phyloP scores from a whole-genome alignment of 2,797 vertebrate genomes.

The Dipus sagitta region DNA sequence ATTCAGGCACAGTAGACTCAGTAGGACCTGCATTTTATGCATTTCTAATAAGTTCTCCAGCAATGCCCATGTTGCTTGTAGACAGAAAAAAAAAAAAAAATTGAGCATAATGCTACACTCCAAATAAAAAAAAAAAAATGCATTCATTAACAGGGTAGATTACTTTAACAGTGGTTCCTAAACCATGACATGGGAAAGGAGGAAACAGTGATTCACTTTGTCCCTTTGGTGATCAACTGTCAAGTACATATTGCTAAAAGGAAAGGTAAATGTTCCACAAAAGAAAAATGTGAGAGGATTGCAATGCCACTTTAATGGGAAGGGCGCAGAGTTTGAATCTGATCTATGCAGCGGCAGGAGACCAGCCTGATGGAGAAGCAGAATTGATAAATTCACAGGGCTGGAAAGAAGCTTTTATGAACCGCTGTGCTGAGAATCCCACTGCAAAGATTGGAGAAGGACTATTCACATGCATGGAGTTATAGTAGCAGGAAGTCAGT shows the following conservation, averaged over 20 bases:
- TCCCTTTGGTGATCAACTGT: background rate
- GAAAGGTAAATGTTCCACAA: background rate
- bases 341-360: constrained; percentile 19
- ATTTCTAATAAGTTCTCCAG: background rate
- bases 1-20: background rate
- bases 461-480: background rate
- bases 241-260: constrained; percentile 14
- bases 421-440: constrained; percentile 37
- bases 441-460: background rate
- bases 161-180: background rate
- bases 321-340: constrained; percentile 44
- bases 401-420: constrained; percentile 38
- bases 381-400: constrained; percentile 22
- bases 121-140: background rate
- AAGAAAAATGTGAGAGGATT: background rate
- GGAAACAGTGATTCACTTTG: background rate
- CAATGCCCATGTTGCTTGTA: background rate
- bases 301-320: constrained; percentile 60
- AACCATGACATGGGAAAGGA: background rate
- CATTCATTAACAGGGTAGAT: background rate
- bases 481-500: constrained; percentile 16
- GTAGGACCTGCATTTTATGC: background rate
- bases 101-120: background rate
- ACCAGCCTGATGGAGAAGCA: background rate
- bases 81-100: background rate